Evolutionary conservation across 2,113 vertebrate species (phyloP).

Genomic region (Oreotrochilus melanogaster): DNA sequence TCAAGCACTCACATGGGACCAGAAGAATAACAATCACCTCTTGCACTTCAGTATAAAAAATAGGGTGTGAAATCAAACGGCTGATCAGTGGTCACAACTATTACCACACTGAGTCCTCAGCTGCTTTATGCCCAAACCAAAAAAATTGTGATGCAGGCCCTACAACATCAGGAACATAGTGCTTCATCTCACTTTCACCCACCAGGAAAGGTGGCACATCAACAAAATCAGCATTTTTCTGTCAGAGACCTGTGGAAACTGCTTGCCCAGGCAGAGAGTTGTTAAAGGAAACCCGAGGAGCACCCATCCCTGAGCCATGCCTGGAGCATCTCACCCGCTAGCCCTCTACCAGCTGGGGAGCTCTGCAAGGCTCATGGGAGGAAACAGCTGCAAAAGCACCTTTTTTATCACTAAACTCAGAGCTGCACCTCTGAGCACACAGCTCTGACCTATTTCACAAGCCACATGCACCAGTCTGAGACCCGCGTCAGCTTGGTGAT

Average conservation of each 20-base stretch:
- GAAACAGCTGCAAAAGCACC: constrained; percentile 5
- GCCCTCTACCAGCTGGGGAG: background rate
- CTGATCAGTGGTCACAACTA: background rate
- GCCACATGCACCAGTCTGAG: background rate
- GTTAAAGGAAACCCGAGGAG: background rate
- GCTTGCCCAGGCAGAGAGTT: background rate
- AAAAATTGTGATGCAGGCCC: background rate
- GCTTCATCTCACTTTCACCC: background rate
- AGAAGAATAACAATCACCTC: background rate
- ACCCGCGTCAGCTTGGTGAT: background rate
- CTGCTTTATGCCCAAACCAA: background rate
- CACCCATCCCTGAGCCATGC: fast-evolving
- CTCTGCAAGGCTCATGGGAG: background rate
- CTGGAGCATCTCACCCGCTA: background rate
- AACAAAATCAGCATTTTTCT: background rate
- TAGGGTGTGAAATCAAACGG: constrained; percentile 1
- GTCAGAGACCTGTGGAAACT: background rate
- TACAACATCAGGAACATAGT: background rate
- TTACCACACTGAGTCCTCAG: background rate
- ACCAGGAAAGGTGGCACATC: background rate
- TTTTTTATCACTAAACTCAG: background rate
- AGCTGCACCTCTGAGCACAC: background rate
- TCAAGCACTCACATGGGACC: background rate
- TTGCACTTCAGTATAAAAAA: background rate
- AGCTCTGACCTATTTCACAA: constrained; percentile 22